A percentile compares a stretch with the other conserved stretches of the same genome.
phyloP scores from a whole-genome alignment of 2,113 vertebrate species.

The Aegithalos caudatus region DNA sequence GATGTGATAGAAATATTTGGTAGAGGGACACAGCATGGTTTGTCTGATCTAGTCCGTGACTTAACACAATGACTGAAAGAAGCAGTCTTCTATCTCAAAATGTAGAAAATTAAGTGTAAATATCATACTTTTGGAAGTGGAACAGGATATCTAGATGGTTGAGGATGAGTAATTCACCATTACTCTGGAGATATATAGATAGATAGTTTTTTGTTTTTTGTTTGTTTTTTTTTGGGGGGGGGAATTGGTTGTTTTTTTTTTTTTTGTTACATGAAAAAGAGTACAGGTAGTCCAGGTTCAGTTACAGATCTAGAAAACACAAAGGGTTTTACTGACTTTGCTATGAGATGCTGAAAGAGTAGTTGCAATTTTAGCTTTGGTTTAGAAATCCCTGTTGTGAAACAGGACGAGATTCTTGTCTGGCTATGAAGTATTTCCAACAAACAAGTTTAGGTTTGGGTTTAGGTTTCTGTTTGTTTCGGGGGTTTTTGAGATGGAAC shows the following conservation, averaged over 20 bases:
- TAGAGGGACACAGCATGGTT: neutral
- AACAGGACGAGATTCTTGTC: neutral
- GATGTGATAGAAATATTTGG: neutral
- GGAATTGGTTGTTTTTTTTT: too few relatives aligned
- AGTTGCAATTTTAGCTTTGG: neutral
- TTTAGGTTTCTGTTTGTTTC: neutral
- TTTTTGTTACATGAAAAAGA: neutral
- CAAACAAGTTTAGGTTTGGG: neutral
- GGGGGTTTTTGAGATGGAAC: neutral
- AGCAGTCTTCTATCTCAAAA: neutral
- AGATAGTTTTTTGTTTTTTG: too few relatives aligned
- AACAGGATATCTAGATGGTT: neutral
- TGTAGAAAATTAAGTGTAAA: neutral
- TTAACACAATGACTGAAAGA: neutral
- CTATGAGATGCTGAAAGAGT: neutral
- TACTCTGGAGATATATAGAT: too few relatives aligned
- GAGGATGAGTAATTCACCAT: neutral
- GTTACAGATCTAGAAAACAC: neutral
- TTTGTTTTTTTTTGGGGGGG: too few relatives aligned
- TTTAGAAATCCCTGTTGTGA: neutral
- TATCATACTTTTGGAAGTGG: neutral
- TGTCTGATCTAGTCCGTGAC: neutral
- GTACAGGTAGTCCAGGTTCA: neutral
- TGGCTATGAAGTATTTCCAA: neutral
- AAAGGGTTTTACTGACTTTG: neutral